phyloP scores from a whole-genome alignment of 2,888 invertebrate species.

The Erpobdella octoculata region DNA sequence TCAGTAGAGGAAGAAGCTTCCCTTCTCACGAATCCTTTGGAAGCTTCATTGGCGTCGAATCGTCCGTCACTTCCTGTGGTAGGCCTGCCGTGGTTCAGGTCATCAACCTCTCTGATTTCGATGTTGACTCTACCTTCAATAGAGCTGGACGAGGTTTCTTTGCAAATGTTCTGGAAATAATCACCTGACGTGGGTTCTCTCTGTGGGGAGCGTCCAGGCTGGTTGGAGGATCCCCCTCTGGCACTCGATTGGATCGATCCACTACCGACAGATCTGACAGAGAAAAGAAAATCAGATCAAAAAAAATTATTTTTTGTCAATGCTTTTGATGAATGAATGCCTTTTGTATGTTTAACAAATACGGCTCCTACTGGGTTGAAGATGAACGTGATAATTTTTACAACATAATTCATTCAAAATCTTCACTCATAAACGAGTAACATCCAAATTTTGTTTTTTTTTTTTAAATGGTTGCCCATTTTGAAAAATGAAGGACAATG shows the following conservation, averaged over 20 bases:
- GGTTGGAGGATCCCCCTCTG: background rate
- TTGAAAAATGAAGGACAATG: no score
- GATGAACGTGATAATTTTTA: no score
- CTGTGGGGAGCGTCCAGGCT: background rate
- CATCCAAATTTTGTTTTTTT: no score
- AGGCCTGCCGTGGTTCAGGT: background rate
- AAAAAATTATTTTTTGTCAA: no score
- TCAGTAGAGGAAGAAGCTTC: slow-evolving; percentile 5
- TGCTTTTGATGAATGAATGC: no score
- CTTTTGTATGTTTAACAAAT: no score
- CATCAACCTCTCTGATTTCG: background rate
- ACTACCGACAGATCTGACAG: slow-evolving; percentile 1
- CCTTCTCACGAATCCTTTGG: background rate
- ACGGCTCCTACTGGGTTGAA: no score
- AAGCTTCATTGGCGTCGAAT: background rate
- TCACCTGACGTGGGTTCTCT: background rate
- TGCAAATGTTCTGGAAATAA: background rate
- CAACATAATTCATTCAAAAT: no score
- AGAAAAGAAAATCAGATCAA: no score
- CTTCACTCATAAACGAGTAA: no score
- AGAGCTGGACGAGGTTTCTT: slow-evolving; percentile 6
- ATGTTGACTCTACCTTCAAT: background rate
- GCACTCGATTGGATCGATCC: background rate
- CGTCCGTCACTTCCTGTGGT: background rate
- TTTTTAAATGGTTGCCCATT: no score